phyloP scores from a whole-genome alignment of 1,140 invertebrate genomes.

The Babylonia areolata region DNA sequence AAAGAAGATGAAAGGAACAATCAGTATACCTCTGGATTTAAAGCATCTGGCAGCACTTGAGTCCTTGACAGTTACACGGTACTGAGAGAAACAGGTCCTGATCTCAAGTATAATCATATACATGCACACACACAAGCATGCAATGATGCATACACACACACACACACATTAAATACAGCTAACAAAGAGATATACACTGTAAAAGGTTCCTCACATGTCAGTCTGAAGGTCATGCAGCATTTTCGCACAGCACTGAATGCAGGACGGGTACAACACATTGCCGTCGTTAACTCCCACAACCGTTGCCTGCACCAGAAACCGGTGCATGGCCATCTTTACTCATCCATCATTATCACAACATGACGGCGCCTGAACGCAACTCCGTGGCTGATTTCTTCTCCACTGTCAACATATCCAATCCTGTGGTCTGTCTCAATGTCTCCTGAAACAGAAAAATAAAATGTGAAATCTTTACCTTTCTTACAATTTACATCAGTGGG shows the following conservation, averaged over 20 bases:
- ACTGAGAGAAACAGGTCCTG: neutral
- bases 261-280: constrained; percentile 40
- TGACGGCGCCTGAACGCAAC: too few species aligned
- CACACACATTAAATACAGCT: neutral
- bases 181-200: neutral
- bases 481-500: too few species aligned
- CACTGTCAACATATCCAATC: too few species aligned
- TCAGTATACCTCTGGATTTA: too few species aligned
- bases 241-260: constrained; percentile 41
- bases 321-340: constrained; percentile 14
- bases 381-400: too few species aligned
- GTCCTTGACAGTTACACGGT: neutral
- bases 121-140: too few species aligned
- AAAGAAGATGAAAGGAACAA: too few species aligned
- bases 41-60: too few species aligned
- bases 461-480: too few species aligned
- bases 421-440: too few species aligned
- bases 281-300: constrained; percentile 41
- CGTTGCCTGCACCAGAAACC: constrained; percentile 38
- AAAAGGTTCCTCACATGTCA: constrained; percentile 19
- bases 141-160: neutral
- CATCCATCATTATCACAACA: neutral
- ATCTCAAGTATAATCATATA: neutral
- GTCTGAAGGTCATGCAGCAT: constrained; percentile 29
- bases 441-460: too few species aligned